A percentile compares a stretch with the other conserved stretches of the same genome.
These are phyloP conservation scores for Verasper variegatus DNA, from an alignment of 2,113 vertebrate species.

Conservation along the genomic window DNA sequence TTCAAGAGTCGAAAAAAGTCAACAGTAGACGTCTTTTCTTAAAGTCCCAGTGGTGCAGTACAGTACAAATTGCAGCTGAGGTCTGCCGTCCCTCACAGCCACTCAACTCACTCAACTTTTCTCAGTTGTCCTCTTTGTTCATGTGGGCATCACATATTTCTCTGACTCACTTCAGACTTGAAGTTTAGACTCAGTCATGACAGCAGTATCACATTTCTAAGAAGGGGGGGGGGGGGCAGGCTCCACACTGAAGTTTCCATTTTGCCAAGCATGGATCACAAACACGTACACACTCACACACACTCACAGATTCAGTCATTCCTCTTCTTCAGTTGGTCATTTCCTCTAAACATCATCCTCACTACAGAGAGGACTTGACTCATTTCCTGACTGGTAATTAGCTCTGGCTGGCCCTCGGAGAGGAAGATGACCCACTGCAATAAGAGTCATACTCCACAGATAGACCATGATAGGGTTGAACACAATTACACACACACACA, in stretches of 20 bases:
- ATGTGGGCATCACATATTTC: constrained; percentile 44
- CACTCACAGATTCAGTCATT: constrained; percentile 36
- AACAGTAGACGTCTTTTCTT: neutral
- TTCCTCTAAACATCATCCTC: constrained; percentile 68
- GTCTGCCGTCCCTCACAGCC: constrained; percentile 13
- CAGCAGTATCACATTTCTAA: constrained; percentile 19
- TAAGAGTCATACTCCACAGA: constrained; percentile 5
- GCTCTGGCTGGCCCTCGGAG: constrained; percentile 43
- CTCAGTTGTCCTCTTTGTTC: neutral
- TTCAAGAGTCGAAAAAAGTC: neutral
- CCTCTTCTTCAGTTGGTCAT: constrained; percentile 57
- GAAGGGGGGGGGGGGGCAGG: neutral
- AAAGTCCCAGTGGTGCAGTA: neutral
- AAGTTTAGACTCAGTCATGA: constrained; percentile 9
- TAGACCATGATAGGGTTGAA: neutral
- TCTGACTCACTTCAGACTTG: constrained; percentile 19
- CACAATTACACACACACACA: neutral
- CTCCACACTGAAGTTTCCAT: constrained; percentile 19
- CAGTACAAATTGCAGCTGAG: constrained; percentile 26
- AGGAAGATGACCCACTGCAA: constrained; percentile 38
- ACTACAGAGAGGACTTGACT: constrained; percentile 54
- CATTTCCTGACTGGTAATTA: constrained; percentile 73
- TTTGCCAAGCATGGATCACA: constrained; percentile 39
- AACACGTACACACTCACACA: constrained; percentile 14
- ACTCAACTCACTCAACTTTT: constrained; percentile 7